Conservation (phyloP, 2,888 invertebrate genomes). For the Hyalella azteca region DNA sequence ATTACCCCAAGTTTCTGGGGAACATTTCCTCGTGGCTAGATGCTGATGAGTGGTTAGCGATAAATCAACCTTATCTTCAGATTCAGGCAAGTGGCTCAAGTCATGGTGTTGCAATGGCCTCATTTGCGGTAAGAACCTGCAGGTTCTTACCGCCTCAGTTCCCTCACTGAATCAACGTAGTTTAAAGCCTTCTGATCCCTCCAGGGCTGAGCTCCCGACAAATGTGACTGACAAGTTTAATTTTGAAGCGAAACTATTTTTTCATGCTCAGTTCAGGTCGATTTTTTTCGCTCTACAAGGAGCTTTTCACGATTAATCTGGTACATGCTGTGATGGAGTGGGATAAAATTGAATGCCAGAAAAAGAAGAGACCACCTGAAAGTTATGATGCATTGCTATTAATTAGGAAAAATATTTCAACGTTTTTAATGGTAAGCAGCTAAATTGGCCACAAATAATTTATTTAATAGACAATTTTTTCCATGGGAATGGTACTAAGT, state of each 20-base stretch:
- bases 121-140: conserved; percentile 9
- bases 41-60: conserved; percentile 4
- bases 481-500: too few relatives aligned
- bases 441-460: too few relatives aligned
- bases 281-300: not conserved
- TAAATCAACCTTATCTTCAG: conserved; percentile 34
- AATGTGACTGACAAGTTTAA: not conserved
- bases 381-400: too few relatives aligned
- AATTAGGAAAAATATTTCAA: too few relatives aligned
- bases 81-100: conserved; percentile 28
- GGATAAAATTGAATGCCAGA: too few relatives aligned
- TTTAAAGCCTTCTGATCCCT: not conserved
- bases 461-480: too few relatives aligned
- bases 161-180: not conserved
- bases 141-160: too few relatives aligned
- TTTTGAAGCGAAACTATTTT: not conserved
- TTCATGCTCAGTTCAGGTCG: too few relatives aligned
- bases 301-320: not conserved
- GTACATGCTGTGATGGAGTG: not conserved
- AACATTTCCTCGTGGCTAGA: not conserved
- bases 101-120: conserved; percentile 12
- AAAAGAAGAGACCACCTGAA: too few relatives aligned
- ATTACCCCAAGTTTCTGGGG: conserved; percentile 26
- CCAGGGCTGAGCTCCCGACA: not conserved
- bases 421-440: too few relatives aligned